Evolutionary conservation across 2,888 invertebrate species (phyloP).

Genomic region (Globia sparganii): DNA sequence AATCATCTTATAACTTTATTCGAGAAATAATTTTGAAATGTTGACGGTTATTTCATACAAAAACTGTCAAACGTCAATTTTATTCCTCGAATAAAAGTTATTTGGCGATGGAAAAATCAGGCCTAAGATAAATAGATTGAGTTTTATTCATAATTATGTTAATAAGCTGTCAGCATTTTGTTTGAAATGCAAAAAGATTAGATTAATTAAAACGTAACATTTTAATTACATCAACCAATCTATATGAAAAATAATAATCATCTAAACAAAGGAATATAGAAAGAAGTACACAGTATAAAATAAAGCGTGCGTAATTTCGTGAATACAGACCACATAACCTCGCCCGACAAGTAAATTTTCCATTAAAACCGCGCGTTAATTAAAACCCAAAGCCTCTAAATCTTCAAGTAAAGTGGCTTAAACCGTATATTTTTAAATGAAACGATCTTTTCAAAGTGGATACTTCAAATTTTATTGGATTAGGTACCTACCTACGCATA

Average conservation of each 20-base stretch:
- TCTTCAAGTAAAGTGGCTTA: conserved; percentile 55
- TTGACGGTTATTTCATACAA: too few species aligned
- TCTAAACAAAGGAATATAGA: not conserved
- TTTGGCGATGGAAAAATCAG: too few species aligned
- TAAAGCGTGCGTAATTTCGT: conserved; percentile 17
- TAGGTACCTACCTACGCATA: conserved; percentile 60
- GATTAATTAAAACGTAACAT: not conserved
- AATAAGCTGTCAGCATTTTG: not conserved
- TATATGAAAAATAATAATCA: not conserved
- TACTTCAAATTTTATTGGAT: conserved; percentile 66
- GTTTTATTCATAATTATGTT: not conserved
- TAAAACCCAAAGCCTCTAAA: conserved; percentile 57
- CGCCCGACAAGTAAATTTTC: conserved; percentile 52
- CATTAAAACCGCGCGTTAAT: conserved; percentile 64
- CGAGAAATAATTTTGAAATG: too few species aligned
- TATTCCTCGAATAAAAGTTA: too few species aligned
- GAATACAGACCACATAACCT: conserved; percentile 31
- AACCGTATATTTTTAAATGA: conserved; percentile 61
- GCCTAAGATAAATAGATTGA: not conserved
- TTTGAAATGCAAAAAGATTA: not conserved
- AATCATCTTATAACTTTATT: too few species aligned
- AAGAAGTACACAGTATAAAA: conserved; percentile 3
- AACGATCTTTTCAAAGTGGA: conserved; percentile 58
- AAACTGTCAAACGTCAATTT: too few species aligned
- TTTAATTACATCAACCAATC: not conserved